Evolutionary conservation across 2,797 vertebrate genomes (phyloP).

Genomic region (Loris lydekkerianus): DNA sequence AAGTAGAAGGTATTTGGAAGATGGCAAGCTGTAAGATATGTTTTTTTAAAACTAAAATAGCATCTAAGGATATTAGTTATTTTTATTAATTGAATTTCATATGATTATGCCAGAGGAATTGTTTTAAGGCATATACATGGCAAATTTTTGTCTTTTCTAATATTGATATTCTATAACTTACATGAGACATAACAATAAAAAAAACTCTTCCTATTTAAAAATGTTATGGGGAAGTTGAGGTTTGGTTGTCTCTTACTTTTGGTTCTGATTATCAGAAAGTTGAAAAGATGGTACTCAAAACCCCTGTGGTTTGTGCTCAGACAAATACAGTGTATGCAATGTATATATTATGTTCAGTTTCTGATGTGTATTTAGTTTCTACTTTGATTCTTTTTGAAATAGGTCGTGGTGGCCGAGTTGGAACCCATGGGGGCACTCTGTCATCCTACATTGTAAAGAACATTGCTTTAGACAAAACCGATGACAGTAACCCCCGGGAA

Average conservation of each 20-base stretch:
- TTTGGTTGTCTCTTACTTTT: background rate
- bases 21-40: background rate
- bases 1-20: background rate
- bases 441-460: constrained; percentile 99
- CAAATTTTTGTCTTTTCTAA: background rate
- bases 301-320: background rate
- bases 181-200: background rate
- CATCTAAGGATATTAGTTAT: background rate
- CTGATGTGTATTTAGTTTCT: background rate
- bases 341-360: background rate
- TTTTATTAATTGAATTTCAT: constrained; percentile 64
- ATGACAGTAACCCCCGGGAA: constrained; percentile 97
- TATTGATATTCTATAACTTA: constrained; percentile 5
- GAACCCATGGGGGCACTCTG: constrained; percentile 96
- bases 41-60: constrained; percentile 49
- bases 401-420: constrained; percentile 97
- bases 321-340: background rate
- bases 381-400: constrained; percentile 39
- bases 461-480: constrained; percentile 97
- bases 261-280: background rate
- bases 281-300: background rate
- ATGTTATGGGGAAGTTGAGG: background rate
- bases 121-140: constrained; percentile 19
- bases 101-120: background rate
- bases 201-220: constrained; percentile 36